These are phyloP conservation scores for Piprites chloris DNA, from an alignment of 2,113 vertebrate genomes.

Conservation along the genomic window DNA sequence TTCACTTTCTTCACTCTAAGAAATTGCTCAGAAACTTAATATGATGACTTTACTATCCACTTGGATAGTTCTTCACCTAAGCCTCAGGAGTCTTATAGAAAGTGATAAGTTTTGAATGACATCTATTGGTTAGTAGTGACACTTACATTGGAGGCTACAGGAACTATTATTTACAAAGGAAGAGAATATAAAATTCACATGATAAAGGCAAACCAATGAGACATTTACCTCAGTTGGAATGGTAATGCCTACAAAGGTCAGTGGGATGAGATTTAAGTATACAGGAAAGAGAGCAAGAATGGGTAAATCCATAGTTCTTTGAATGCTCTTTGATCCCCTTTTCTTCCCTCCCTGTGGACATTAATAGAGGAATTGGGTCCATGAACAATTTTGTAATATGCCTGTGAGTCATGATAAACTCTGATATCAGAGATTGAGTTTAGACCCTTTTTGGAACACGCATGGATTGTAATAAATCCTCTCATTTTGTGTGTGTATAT, in stretches of 20 bases:
- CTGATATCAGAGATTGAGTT: not conserved
- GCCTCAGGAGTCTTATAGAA: not conserved
- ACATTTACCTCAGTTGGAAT: not conserved
- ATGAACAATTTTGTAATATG: not conserved
- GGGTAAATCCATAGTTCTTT: not conserved
- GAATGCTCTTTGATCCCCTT: not conserved
- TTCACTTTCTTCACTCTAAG: not conserved
- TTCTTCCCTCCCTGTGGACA: not conserved
- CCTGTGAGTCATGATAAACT: not conserved
- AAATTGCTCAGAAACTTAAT: not conserved
- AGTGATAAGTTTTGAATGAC: not conserved
- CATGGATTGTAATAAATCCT: not conserved
- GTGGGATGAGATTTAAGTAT: not conserved
- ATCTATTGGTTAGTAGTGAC: not conserved
- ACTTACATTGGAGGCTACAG: not conserved
- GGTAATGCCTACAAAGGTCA: not conserved
- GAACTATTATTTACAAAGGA: not conserved
- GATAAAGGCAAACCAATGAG: not conserved
- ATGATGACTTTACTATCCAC: not conserved
- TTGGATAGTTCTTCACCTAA: not conserved
- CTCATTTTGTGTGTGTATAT: not conserved
- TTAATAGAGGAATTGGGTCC: not conserved
- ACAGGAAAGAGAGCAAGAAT: not conserved
- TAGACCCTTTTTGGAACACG: not conserved
- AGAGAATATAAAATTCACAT: not conserved